A percentile compares a stretch with the other conserved stretches of the same genome.
Conservation (phyloP, 2,888 invertebrate genomes). For the Rhingia rostrata region DNA sequence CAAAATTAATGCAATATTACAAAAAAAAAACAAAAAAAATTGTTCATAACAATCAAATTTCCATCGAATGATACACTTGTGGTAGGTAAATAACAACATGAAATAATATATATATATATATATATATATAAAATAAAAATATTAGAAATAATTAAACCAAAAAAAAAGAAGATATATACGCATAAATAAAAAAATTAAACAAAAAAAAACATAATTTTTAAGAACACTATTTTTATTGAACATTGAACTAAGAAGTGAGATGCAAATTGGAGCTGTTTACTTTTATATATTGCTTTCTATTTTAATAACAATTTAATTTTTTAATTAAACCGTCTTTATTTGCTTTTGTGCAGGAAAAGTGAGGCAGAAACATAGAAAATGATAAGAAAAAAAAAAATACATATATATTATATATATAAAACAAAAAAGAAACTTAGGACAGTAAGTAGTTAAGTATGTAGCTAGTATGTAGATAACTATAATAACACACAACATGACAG, state of each 20-base stretch:
- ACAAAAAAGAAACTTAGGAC: conserved; percentile 39
- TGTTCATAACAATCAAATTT: conserved; percentile 71
- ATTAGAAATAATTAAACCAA: conserved; percentile 45
- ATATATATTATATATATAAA: conserved; percentile 72
- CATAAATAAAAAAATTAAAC: conserved; percentile 32
- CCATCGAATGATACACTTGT: conserved; percentile 72
- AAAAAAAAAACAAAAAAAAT: conserved; percentile 57
- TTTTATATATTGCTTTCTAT: conserved; percentile 37
- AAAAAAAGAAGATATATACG: conserved; percentile 39
- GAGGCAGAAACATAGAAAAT: conserved; percentile 62
- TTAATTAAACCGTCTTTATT: conserved; percentile 37
- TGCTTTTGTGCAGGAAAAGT: conserved; percentile 62
- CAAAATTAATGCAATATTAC: conserved; percentile 50
- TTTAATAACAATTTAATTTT: conserved; percentile 14
- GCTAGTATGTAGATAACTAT: conserved; percentile 71
- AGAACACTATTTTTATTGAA: conserved; percentile 67
- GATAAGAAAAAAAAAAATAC: conserved; percentile 51
- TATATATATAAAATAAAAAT: conserved; percentile 15
- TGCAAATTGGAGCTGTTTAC: conserved; percentile 49
- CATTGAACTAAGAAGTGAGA: conserved; percentile 53
- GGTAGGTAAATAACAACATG: conserved; percentile 63
- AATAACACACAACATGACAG: conserved; percentile 63
- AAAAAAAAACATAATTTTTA: conserved; percentile 63
- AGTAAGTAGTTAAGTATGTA: conserved; percentile 71
- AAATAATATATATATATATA: conserved; percentile 50